Conservation (phyloP, 2,113 vertebrate genomes). For the Eretmochelys imbricata region DNA sequence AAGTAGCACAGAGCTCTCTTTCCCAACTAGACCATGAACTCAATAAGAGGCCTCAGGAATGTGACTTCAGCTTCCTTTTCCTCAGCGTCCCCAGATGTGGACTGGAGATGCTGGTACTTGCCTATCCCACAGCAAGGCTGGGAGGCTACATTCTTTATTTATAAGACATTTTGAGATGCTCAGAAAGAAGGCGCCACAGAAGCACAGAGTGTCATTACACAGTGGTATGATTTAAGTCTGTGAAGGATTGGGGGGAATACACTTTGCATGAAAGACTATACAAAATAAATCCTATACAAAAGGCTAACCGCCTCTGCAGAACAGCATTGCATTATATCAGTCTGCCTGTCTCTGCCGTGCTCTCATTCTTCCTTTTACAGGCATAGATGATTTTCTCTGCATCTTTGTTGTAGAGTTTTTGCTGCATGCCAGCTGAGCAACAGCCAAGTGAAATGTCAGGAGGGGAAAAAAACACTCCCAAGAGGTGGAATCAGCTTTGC, state of each 20-base stretch:
- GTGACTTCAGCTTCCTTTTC: slow-evolving; percentile 6
- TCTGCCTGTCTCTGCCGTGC: slow-evolving; percentile 3
- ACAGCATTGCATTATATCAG: slow-evolving; percentile 31
- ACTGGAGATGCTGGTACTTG: neutral
- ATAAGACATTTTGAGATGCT: slow-evolving; percentile 63
- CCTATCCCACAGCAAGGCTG: neutral
- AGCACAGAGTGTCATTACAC: slow-evolving; percentile 72
- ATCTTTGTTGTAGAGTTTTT: slow-evolving; percentile 40
- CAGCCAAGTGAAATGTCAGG: slow-evolving; percentile 29
- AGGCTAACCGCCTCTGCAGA: slow-evolving; percentile 57
- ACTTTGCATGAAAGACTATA: slow-evolving; percentile 63
- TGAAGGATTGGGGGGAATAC: slow-evolving; percentile 49
- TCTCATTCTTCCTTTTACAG: slow-evolving; percentile 74
- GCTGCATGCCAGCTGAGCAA: slow-evolving; percentile 46
- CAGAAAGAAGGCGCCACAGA: slow-evolving; percentile 67
- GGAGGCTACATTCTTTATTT: slow-evolving; percentile 19
- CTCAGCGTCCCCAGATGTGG: neutral
- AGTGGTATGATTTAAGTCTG: slow-evolving; percentile 65
- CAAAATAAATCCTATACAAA: slow-evolving; percentile 71
- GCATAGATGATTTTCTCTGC: slow-evolving; percentile 51
- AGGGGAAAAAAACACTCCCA: neutral
- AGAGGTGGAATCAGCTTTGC: neutral
- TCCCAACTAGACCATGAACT: accelerated
- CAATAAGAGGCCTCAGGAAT: neutral
- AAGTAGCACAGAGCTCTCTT: neutral